Conservation (phyloP, 2,797 vertebrate species). For the Tamandua tetradactyla region DNA sequence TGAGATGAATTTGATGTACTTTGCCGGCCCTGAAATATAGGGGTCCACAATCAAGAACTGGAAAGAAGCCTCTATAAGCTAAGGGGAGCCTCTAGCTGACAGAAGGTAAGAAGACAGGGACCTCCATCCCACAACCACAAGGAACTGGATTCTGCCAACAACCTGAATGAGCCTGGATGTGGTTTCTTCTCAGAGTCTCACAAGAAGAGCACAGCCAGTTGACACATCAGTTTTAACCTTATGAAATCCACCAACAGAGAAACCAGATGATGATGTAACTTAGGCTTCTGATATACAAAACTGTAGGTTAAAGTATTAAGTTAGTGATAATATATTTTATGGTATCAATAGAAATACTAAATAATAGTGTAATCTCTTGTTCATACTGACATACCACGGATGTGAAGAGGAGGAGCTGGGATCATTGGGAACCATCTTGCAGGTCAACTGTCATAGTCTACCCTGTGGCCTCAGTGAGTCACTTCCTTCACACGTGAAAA, state of each 20-base stretch:
- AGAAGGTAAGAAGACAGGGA: not conserved
- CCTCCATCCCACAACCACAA: not conserved
- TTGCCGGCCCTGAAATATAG: not conserved
- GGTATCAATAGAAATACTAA: not conserved
- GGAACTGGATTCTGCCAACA: not conserved
- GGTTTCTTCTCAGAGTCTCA: not conserved
- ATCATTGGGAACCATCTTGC: not conserved
- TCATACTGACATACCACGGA: not conserved
- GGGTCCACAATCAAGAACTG: not conserved
- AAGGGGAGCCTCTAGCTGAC: not conserved
- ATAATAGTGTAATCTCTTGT: not conserved
- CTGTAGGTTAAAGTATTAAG: not conserved
- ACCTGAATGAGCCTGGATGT: not conserved
- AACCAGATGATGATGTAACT: too few relatives aligned
- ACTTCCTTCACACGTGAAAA: not conserved
- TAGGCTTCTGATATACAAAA: not conserved
- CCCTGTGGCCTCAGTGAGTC: not conserved
- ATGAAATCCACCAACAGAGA: not conserved
- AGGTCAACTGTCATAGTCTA: not conserved
- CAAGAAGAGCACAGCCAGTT: not conserved
- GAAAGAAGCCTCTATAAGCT: not conserved
- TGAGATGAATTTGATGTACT: not conserved
- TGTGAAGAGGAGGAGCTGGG: not conserved
- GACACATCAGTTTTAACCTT: not conserved
- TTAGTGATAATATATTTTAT: not conserved